Evolutionary conservation across 1,140 invertebrate species (phyloP).

Genomic region (Drosophila pallidifrons): DNA sequence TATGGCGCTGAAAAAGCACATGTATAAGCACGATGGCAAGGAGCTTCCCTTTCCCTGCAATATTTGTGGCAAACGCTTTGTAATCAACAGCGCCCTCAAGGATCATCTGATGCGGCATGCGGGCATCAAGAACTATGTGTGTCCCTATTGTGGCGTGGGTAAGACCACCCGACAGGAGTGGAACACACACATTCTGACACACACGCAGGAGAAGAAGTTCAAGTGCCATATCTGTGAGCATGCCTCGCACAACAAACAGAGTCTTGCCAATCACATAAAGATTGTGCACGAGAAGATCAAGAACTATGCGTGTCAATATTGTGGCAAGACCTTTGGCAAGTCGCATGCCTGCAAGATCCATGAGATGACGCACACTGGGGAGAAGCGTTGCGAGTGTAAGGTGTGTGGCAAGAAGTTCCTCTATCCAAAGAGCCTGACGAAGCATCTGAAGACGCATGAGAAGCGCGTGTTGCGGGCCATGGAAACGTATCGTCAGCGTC

Average conservation of each 20-base stretch:
- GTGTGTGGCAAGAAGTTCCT: slow-evolving; percentile 82
- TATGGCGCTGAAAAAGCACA: slow-evolving; percentile 85
- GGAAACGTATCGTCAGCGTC: slow-evolving; percentile 78
- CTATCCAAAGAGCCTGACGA: slow-evolving; percentile 79
- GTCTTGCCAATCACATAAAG: slow-evolving; percentile 77
- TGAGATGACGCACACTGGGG: slow-evolving; percentile 85
- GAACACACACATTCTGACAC: slow-evolving; percentile 81
- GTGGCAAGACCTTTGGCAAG: slow-evolving; percentile 83
- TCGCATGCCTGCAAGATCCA: slow-evolving; percentile 83
- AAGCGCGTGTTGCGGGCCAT: slow-evolving; percentile 78
- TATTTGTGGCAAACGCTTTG: slow-evolving; percentile 85
- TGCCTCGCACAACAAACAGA: slow-evolving; percentile 79
- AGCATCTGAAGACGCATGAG: slow-evolving; percentile 82
- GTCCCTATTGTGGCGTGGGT: slow-evolving; percentile 79
- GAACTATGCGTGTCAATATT: slow-evolving; percentile 80
- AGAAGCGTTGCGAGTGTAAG: slow-evolving; percentile 83
- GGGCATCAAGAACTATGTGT: slow-evolving; percentile 83
- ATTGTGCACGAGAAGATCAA: slow-evolving; percentile 84
- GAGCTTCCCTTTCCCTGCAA: slow-evolving; percentile 87
- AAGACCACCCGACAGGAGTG: slow-evolving; percentile 82
- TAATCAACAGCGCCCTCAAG: slow-evolving; percentile 77
- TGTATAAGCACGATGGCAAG: slow-evolving; percentile 86
- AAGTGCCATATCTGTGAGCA: slow-evolving; percentile 80
- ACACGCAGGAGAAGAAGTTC: slow-evolving; percentile 82
- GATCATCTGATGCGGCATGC: slow-evolving; percentile 81